Evolutionary conservation across 2,888 invertebrate species (phyloP), one percentile per base, ranked within the genome.

Genomic region (Plebejus anna): DNA sequence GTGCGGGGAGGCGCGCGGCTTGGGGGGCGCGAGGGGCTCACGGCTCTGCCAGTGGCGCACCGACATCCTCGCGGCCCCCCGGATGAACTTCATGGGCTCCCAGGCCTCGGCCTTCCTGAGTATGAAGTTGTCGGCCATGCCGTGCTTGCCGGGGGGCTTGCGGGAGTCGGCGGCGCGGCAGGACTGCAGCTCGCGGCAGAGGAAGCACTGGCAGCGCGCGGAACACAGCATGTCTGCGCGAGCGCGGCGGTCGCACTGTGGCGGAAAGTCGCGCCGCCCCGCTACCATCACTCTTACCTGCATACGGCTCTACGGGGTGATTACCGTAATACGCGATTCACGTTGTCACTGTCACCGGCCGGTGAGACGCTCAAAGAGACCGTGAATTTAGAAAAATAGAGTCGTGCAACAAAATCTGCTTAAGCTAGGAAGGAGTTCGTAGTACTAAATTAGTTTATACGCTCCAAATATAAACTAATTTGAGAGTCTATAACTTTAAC

Each of bases 111-210:
- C 91, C 81, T 94, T 94, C 79, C 94, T 88, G 71, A 95, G 90
- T 79, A 95, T 95, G 83, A 95, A 95, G 82, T 94, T 94, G 82
- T 93, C 93, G 80, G 91, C 87, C 90, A 90, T 91, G 82, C 85
- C 87, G 80, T 89, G 85, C 85, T 88, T 90, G 82, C 84, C 85
- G 80, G 87, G 91, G 75, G 90, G 92, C 86, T 90, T 93, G 80
- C 91, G 87, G 75, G 91, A 88, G 81, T 92, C 92, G 22, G 92
- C 92, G 80, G 94, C 94, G 80, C 95, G 95, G 86, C 95, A 96
- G 82, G 95, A 95, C 83, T 95, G 95, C 82, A 97, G 89, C 87
- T 97, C 96, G 81, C 96, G 95, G 88, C 97, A 97, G 84, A 97
- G 94, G 85, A 96, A 95, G 90, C 97, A 97, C 82, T 94, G 94